Evolutionary conservation across 2,113 vertebrate species (phyloP).

Genomic region (Eptesicus fuscus): DNA sequence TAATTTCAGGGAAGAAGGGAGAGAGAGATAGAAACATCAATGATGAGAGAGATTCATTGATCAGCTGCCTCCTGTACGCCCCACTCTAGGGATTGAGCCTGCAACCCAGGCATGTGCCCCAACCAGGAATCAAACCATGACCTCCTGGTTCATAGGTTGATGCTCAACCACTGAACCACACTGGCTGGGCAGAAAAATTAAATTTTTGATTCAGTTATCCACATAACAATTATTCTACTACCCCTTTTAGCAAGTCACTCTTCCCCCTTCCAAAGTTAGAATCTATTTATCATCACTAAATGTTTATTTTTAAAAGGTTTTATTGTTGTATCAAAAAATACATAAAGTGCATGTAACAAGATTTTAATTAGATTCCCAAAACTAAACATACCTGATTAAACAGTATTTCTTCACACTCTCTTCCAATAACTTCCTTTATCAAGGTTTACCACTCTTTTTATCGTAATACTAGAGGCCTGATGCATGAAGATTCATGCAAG

Average conservation of each 20-base stretch:
- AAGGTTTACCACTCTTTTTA: not conserved
- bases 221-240: not conserved
- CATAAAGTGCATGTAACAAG: not conserved
- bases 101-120: too few species aligned
- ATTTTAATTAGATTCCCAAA: not conserved
- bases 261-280: not conserved
- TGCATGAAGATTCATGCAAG: too few species aligned
- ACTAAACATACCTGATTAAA: not conserved
- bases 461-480: not conserved
- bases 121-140: too few species aligned
- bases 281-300: not conserved
- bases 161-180: too few species aligned
- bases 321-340: not conserved
- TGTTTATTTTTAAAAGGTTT: not conserved
- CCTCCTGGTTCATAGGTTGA: too few species aligned
- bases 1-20: too few species aligned
- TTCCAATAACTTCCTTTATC: not conserved
- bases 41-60: too few species aligned
- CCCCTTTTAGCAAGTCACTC: not conserved
- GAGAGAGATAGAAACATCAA: too few species aligned
- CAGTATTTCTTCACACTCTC: not conserved
- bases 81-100: too few species aligned
- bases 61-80: too few species aligned
- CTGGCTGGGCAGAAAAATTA: not conserved
- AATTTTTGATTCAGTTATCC: not conserved